These are phyloP conservation scores for Microcebus lehilahytsara DNA, from an alignment of 2,113 vertebrate genomes.

Conservation along the genomic window DNA sequence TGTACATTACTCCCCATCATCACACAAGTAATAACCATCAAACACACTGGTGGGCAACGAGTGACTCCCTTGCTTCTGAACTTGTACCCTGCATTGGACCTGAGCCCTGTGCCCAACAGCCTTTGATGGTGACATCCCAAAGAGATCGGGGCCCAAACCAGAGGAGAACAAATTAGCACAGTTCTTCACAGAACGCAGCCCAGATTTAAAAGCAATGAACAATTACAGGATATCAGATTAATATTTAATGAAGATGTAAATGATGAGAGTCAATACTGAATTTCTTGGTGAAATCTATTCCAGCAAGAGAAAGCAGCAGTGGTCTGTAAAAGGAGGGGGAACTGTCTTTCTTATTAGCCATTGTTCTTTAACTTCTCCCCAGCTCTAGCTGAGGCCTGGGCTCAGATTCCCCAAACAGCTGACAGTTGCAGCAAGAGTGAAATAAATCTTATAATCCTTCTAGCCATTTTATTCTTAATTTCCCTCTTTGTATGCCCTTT, in stretches of 20 bases:
- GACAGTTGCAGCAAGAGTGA: conserved; percentile 56
- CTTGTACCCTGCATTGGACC: neutral
- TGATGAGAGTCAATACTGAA: conserved; percentile 65
- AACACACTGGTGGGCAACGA: conserved; percentile 17
- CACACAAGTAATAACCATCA: conserved; percentile 29
- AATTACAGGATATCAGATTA: conserved; percentile 64
- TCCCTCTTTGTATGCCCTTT: conserved; percentile 31
- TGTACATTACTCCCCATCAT: conserved; percentile 13
- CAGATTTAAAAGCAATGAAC: conserved; percentile 64
- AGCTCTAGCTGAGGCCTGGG: conserved; percentile 59
- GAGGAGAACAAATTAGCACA: neutral
- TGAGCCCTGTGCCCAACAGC: neutral
- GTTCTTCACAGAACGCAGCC: conserved; percentile 17
- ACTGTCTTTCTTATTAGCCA: conserved; percentile 47
- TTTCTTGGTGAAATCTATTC: conserved; percentile 63
- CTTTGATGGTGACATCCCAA: conserved; percentile 6
- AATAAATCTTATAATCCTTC: conserved; percentile 71
- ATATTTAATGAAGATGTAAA: conserved; percentile 78
- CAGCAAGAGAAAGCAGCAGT: conserved; percentile 44
- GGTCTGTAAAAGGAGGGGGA: neutral
- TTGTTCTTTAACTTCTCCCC: conserved; percentile 68
- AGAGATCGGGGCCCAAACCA: neutral
- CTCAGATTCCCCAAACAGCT: conserved; percentile 64
- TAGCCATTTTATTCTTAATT: conserved; percentile 55
- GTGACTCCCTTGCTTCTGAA: neutral